Base-by-base conservation (phyloP, 2,888 invertebrate species). In the Lepas anatifera region DNA sequence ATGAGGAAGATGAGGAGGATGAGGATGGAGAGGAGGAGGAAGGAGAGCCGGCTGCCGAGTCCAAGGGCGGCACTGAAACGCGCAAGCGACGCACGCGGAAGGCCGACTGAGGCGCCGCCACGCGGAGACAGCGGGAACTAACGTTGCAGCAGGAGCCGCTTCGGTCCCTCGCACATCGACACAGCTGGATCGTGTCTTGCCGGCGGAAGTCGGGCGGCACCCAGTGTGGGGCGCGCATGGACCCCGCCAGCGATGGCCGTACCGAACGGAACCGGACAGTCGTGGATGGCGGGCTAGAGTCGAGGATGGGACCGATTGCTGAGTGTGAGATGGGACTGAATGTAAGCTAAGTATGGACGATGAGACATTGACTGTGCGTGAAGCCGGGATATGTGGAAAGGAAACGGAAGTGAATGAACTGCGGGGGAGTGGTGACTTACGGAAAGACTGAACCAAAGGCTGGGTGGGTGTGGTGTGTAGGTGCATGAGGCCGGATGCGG, bases 41-140 rank as follows among this genome's bases (percentile, higher is more conserved):
- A 22, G 58, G 7, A 3, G 32, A 58, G 35, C 11, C 16, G 58
- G 58, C 52, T 11, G 35, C 58, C 22, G 22, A 58, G 58, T 32
- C 32, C 22, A 58, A 32, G 32, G 8, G 35, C 58, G 35, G 58
- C 6, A 32, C 58, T 8, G 58, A 58, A 35, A 35, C 58, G 16
- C 32, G 58, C 32, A 58, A 58, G 32, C 58, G 58, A 16, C 58
- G 58, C 35, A 58, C 58, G 58, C 18, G 58, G 58, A 58, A 58
- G 58, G 58, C 58, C 0, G 58, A 58, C 58, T 58, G 58, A 58
- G 52, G 13, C 3, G 27, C 16, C 29, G 50, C 27, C 27, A 2
- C 3, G 50, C 27, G 27, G 11, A 25, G 50, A 8, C 27, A 7
- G 27, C 25, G 48, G n/a, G 25, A 8, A 8, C 7, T n/a, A n/a